These are phyloP conservation scores for Anadara kagoshimensis DNA, from an alignment of 1,140 invertebrate genomes.

Conservation along the genomic window DNA sequence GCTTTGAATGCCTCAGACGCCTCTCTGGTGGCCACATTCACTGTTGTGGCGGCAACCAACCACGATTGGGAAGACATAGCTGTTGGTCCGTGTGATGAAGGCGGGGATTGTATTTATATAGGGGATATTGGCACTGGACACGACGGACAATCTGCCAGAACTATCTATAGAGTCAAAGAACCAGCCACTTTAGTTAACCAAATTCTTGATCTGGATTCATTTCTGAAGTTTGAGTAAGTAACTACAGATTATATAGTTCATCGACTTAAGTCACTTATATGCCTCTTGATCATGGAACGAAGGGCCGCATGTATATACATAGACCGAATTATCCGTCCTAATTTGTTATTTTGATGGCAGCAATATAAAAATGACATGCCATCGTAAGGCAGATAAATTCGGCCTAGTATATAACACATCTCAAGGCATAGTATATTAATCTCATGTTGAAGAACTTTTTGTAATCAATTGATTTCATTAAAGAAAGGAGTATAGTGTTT, in stretches of 20 bases:
- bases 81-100: slow-evolving; percentile 48
- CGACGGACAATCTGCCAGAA: slow-evolving; percentile 45
- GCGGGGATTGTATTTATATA: slow-evolving; percentile 53
- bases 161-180: slow-evolving; percentile 53
- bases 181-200: slow-evolving; percentile 29
- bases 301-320: too few relatives aligned
- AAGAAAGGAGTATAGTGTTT: too few relatives aligned
- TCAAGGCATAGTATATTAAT: too few relatives aligned
- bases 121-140: slow-evolving; percentile 52
- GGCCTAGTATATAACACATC: too few relatives aligned
- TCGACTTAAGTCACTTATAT: too few relatives aligned
- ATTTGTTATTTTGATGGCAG: too few relatives aligned
- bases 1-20: slow-evolving; percentile 8
- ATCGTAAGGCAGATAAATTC: too few relatives aligned
- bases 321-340: too few relatives aligned
- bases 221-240: slow-evolving; percentile 43
- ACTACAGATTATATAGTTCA: not conserved
- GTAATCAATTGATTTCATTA: too few relatives aligned
- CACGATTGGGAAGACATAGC: slow-evolving; percentile 63
- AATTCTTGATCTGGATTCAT: slow-evolving; percentile 26
- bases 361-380: too few relatives aligned
- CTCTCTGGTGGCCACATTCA: slow-evolving; percentile 31
- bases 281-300: too few relatives aligned
- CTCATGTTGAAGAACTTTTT: too few relatives aligned
- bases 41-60: slow-evolving; percentile 39